Evolutionary conservation across 2,113 vertebrate genomes (phyloP).

Genomic region (Xiphophorus hellerii): DNA sequence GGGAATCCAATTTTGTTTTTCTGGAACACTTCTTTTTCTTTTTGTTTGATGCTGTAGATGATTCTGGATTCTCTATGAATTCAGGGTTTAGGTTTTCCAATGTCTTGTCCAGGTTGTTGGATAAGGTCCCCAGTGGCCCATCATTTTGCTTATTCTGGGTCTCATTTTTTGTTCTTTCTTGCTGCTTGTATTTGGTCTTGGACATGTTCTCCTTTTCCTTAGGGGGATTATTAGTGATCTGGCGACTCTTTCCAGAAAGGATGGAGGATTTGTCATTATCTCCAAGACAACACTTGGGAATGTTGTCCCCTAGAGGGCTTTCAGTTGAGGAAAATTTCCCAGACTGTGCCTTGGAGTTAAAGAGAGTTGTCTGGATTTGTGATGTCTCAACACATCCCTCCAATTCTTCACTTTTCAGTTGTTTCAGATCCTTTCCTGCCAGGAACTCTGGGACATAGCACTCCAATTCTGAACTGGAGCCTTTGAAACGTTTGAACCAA

Average conservation of each 20-base stretch:
- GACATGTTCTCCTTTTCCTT: conserved; percentile 94
- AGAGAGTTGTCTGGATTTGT: conserved; percentile 85
- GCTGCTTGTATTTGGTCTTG: conserved; percentile 86
- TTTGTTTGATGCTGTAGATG: conserved; percentile 89
- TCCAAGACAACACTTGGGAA: conserved; percentile 88
- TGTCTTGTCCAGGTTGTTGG: conserved; percentile 88
- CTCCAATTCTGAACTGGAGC: conserved; percentile 93
- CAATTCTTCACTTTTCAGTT: conserved; percentile 84
- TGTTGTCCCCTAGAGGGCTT: conserved; percentile 77
- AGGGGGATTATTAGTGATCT: conserved; percentile 87
- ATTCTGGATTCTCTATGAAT: conserved; percentile 85
- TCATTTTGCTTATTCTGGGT: conserved; percentile 92
- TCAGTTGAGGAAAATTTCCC: conserved; percentile 82
- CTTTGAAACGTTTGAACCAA: conserved; percentile 96
- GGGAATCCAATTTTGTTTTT: conserved; percentile 92
- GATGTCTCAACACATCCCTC: conserved; percentile 87
- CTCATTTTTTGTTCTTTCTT: conserved; percentile 86
- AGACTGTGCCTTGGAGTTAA: conserved; percentile 82
- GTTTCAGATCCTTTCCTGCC: conserved; percentile 89
- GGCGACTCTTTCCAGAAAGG: conserved; percentile 88
- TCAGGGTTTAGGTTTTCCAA: conserved; percentile 87
- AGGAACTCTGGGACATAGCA: conserved; percentile 87
- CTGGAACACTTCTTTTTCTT: conserved; percentile 95
- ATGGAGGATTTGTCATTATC: conserved; percentile 91
- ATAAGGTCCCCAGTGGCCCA: conserved; percentile 91